A percentile compares a stretch with the other conserved stretches of the same genome.
phyloP scores from a whole-genome alignment of 2,113 vertebrate species.

The Gadus chalcogrammus region DNA sequence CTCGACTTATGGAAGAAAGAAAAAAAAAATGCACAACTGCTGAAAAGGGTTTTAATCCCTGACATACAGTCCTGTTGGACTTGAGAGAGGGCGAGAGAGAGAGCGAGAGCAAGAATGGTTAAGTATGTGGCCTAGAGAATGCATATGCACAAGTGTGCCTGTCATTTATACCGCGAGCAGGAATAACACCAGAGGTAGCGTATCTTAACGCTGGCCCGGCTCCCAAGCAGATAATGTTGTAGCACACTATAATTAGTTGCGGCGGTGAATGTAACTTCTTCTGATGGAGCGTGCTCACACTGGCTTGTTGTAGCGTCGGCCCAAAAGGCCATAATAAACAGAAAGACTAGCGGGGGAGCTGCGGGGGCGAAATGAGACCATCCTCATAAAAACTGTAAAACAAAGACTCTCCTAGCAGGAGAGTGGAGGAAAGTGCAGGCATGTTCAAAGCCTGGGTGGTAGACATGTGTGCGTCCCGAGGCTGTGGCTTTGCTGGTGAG shows the following conservation, averaged over 20 bases:
- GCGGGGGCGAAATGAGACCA: slow-evolving; percentile 5
- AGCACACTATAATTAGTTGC: slow-evolving; percentile 16
- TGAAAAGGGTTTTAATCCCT: neutral
- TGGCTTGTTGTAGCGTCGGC: neutral
- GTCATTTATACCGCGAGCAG: neutral
- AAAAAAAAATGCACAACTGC: too few relatives aligned
- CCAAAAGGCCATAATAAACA: slow-evolving; percentile 1
- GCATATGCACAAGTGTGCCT: neutral
- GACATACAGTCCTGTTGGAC: slow-evolving; percentile 9
- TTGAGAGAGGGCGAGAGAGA: neutral
- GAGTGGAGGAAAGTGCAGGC: slow-evolving; percentile 52
- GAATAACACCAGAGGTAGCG: slow-evolving; percentile 22
- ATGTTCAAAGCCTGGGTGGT: slow-evolving; percentile 36
- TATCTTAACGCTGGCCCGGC: slow-evolving; percentile 19
- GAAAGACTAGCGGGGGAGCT: neutral
- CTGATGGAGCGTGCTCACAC: slow-evolving; percentile 12
- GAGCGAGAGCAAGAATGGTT: too few relatives aligned
- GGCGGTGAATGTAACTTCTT: slow-evolving; percentile 27
- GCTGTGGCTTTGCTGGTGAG: slow-evolving; percentile 21
- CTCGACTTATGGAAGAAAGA: neutral
- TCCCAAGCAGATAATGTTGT: slow-evolving; percentile 22
- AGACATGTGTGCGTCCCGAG: slow-evolving; percentile 65
- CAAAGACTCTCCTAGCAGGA: slow-evolving; percentile 18
- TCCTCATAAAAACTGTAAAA: neutral
- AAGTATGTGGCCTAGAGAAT: too few relatives aligned